A percentile compares a stretch with the other conserved stretches of the same genome.
phyloP scores from a whole-genome alignment of 1,140 invertebrate species.

The Plectrocnemia conspersa region DNA sequence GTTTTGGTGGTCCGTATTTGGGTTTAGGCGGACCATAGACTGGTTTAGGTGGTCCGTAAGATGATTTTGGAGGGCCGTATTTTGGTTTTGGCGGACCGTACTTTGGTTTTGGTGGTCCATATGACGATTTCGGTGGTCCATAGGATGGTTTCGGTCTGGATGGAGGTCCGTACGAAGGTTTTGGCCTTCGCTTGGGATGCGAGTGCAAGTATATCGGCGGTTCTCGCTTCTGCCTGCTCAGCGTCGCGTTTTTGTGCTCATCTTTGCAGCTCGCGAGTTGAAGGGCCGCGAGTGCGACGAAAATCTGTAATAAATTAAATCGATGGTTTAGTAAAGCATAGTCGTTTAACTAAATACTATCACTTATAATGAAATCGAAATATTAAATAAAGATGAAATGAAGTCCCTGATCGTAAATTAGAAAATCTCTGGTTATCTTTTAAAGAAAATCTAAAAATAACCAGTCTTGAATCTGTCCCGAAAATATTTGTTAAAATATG shows the following conservation, averaged over 20 bases:
- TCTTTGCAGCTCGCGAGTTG: background rate
- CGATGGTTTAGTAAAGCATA: background rate
- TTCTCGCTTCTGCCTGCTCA: conserved; percentile 26
- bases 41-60: conserved; percentile 36
- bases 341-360: background rate
- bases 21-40: conserved; percentile 36
- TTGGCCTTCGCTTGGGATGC: conserved; percentile 30
- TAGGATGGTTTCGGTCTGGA: conserved; percentile 34
- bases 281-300: background rate
- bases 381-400: too few species aligned
- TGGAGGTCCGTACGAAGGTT: conserved; percentile 36
- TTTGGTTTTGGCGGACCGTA: conserved; percentile 30
- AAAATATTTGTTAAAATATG: too few species aligned
- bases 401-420: too few species aligned
- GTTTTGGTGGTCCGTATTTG: conserved; percentile 29
- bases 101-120: conserved; percentile 36
- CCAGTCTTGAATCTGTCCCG: too few species aligned
- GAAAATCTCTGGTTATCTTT: too few species aligned
- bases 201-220: conserved; percentile 23
- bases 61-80: conserved; percentile 38
- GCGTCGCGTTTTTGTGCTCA: background rate
- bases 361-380: too few species aligned
- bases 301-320: background rate
- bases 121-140: conserved; percentile 36
- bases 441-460: too few species aligned